Evolutionary conservation across 92 coral and sea anemone genomes (phyloP), one percentile per base, ranked within the genome.

Genomic region (Phymanthus crucifer): DNA sequence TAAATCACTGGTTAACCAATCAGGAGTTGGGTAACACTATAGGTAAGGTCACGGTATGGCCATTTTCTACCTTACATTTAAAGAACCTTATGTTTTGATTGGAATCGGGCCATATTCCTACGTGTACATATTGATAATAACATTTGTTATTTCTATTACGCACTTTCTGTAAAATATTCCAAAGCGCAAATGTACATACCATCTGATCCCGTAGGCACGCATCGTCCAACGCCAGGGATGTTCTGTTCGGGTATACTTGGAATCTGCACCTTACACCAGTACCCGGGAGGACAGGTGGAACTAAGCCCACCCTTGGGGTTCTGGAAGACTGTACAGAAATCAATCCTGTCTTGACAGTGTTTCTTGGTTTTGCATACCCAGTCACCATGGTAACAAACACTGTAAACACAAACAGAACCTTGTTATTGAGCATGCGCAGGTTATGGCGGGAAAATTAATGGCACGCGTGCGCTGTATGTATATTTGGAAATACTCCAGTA

Each of bases 201-300:
- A 36, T 90, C 77, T 29, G 73, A 36, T 65, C 72, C 38, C 70
- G 37, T 47, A 0, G 87, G 73, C 34, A 85, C 90, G 71, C 97
- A 92, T 57, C 79, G 82, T 18, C 90, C 90, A 71, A 92, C 92
- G 0, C 87, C 97, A 4, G 97, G 97, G 38, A 92, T 92, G 9
- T 78, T 77, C 29, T 89, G 94, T 31, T 80, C 94, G 40, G 97
- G 94, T 17, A 92, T 92, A 24, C 97, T 89, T 31, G 97, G 94
- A 80, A 92, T 90, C 61, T 90, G 92, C 27, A 92, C 88, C 76
- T 92, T 90, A 72, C 97, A 92, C 84, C 84, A 72, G 76, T 70
- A 87, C 8, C 94, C 94, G 37, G 66, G 85, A 70, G 97, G 97
- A 77, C 97, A 92, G 36, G 89, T 85, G 3, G 92, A 84, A 32